Evolutionary conservation across 1,140 invertebrate species (phyloP).

Genomic region (Drosophila chauvacae): DNA sequence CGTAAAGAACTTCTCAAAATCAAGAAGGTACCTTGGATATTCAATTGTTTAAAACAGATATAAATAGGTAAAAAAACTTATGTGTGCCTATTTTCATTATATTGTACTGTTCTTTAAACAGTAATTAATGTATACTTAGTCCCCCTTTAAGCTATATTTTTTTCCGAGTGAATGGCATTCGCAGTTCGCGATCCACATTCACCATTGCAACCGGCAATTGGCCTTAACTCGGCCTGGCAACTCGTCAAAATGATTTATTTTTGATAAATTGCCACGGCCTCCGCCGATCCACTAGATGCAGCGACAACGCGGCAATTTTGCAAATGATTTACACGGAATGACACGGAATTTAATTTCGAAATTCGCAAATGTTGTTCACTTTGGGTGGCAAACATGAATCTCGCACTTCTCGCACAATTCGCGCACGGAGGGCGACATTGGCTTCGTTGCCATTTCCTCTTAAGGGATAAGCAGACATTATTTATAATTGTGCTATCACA

Average conservation of each 20-base stretch:
- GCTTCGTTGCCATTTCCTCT: slow-evolving; percentile 35
- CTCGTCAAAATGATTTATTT: slow-evolving; percentile 84
- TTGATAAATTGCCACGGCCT: slow-evolving; percentile 80
- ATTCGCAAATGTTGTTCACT: slow-evolving; percentile 79
- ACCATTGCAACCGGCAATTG: slow-evolving; percentile 42
- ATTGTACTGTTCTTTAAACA: not conserved
- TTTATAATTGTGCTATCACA: slow-evolving; percentile 61
- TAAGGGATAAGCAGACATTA: slow-evolving; percentile 48
- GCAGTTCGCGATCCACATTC: slow-evolving; percentile 13
- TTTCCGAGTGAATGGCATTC: slow-evolving; percentile 1
- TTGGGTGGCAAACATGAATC: slow-evolving; percentile 82
- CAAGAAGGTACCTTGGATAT: not conserved
- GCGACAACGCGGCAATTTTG: slow-evolving; percentile 63
- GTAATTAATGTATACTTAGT: not conserved
- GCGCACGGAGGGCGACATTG: slow-evolving; percentile 27
- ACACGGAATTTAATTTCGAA: slow-evolving; percentile 83
- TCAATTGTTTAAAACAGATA: not conserved
- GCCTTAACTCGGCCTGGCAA: slow-evolving; percentile 39
- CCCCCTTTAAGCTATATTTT: not conserved
- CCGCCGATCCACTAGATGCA: slow-evolving; percentile 44
- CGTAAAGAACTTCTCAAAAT: not conserved
- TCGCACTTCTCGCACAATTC: slow-evolving; percentile 59
- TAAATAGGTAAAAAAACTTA: not conserved
- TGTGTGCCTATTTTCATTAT: not conserved
- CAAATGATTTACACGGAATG: slow-evolving; percentile 83